phyloP scores from a whole-genome alignment of 2,113 vertebrate species.

The Gallinago media region DNA sequence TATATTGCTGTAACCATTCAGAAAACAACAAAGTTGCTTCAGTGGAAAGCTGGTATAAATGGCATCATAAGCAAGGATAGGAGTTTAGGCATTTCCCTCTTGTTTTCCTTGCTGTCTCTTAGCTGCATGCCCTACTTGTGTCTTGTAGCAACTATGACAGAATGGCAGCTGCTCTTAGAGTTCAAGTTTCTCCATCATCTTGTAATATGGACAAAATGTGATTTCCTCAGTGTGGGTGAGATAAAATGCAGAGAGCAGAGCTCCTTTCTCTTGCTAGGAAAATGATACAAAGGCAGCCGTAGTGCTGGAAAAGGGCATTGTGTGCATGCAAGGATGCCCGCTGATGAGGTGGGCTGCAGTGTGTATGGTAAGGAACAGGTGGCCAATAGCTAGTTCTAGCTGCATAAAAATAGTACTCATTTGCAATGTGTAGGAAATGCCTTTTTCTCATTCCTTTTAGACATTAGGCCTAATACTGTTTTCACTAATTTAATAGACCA shows the following conservation, averaged over 20 bases:
- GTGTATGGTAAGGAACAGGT: neutral
- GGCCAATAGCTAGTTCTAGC: neutral
- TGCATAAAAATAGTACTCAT: neutral
- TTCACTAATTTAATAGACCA: slow-evolving; percentile 19
- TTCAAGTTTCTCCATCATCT: neutral
- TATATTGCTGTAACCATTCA: neutral
- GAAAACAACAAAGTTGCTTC: neutral
- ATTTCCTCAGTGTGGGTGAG: neutral
- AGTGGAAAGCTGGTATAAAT: neutral
- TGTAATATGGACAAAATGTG: neutral
- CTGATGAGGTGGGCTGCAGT: neutral
- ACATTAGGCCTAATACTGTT: neutral
- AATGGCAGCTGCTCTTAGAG: neutral
- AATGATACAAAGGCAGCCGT: neutral
- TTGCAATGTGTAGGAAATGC: neutral
- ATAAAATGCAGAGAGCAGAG: neutral
- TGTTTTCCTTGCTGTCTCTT: neutral
- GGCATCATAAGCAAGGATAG: neutral
- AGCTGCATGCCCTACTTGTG: neutral
- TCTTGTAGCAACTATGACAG: neutral
- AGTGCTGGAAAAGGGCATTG: neutral
- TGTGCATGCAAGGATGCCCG: neutral
- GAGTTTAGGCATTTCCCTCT: neutral
- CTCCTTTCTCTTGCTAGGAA: neutral
- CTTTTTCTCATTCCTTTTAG: neutral